These are phyloP conservation scores for Takifugu flavidus DNA, from an alignment of 2,113 vertebrate genomes.

Conservation along the genomic window DNA sequence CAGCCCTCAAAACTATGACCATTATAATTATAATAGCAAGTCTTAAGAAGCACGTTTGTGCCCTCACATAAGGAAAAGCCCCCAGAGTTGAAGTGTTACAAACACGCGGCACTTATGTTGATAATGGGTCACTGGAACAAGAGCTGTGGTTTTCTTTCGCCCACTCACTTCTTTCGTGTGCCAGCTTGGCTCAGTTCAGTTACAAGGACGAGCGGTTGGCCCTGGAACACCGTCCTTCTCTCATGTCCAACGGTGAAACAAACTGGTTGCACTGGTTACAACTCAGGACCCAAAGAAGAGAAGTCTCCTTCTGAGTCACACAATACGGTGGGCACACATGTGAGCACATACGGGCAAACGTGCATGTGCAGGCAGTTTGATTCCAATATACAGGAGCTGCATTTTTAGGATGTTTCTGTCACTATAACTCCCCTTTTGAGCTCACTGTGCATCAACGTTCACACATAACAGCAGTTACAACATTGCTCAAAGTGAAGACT, in stretches of 20 bases:
- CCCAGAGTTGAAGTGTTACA: slow-evolving; percentile 8
- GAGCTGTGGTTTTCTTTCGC: slow-evolving; percentile 9
- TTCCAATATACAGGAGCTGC: no score
- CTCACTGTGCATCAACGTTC: no score
- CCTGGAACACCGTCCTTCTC: slow-evolving; percentile 7
- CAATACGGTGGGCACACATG: background rate
- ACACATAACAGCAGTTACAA: no score
- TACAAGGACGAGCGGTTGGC: slow-evolving; percentile 34
- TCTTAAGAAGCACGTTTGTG: background rate
- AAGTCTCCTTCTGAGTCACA: background rate
- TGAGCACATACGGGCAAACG: slow-evolving; percentile 2
- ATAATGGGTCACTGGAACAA: slow-evolving; percentile 27
- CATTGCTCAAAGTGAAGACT: no score
- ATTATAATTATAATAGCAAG: background rate
- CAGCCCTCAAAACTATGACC: background rate
- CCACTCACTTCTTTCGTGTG: slow-evolving; percentile 37
- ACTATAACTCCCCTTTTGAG: no score
- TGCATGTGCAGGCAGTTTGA: no score
- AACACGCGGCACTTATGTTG: background rate
- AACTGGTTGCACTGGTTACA: slow-evolving; percentile 3
- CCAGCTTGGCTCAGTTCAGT: slow-evolving; percentile 58
- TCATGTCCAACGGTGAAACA: slow-evolving; percentile 8
- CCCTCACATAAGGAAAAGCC: background rate
- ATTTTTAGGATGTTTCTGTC: no score
- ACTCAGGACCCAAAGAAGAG: slow-evolving; percentile 1